Evolutionary conservation across 2,113 vertebrate species (phyloP).

Genomic region (Mola mola): DNA sequence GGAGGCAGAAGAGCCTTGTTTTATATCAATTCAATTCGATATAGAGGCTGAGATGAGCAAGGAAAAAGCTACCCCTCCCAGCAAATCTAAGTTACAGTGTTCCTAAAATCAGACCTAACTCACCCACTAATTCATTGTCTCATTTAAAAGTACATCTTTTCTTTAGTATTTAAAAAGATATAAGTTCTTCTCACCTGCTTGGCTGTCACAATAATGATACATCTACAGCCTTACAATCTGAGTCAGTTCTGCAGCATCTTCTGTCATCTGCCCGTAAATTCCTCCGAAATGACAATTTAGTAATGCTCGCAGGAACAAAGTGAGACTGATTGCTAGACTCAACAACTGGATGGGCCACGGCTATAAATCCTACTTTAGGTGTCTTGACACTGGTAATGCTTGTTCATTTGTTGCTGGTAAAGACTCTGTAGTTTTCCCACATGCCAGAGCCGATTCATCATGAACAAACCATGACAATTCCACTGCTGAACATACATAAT

Average conservation of each 20-base stretch:
- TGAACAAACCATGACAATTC: slow-evolving; percentile 4
- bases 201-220: not conserved
- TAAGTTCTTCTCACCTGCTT: too few relatives aligned
- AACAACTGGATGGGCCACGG: slow-evolving; percentile 5
- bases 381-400: slow-evolving; percentile 10
- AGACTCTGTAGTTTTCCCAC: not conserved
- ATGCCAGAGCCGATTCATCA: not conserved
- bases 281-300: slow-evolving; percentile 18
- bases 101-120: not conserved
- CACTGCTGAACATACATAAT: slow-evolving; percentile 15
- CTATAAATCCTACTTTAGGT: slow-evolving; percentile 24
- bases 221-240: not conserved
- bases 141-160: not conserved
- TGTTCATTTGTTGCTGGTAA: slow-evolving; percentile 4
- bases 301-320: slow-evolving; percentile 26
- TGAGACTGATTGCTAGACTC: slow-evolving; percentile 26
- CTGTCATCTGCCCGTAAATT: slow-evolving; percentile 5
- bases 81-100: not conserved
- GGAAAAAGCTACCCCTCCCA: too few relatives aligned
- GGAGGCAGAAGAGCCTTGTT: too few relatives aligned
- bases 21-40: too few relatives aligned
- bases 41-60: too few relatives aligned
- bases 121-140: not conserved
- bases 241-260: slow-evolving; percentile 2
- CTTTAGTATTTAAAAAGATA: slow-evolving; percentile 1